A percentile compares a stretch with the other conserved stretches of the same genome.
phyloP scores from a whole-genome alignment of 2,888 invertebrate genomes.

The Exephanes ischioxanthus region DNA sequence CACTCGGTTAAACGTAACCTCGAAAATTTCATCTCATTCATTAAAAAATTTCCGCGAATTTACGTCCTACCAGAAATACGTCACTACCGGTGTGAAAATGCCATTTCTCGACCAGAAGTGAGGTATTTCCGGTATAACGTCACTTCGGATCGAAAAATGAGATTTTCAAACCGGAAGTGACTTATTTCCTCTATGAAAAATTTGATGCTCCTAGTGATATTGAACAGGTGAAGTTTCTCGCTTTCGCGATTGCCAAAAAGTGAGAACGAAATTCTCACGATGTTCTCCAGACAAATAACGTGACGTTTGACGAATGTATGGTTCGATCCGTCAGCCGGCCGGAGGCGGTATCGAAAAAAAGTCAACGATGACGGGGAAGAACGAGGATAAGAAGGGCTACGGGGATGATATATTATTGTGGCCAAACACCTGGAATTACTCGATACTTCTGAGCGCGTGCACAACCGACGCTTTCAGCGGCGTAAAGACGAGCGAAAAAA shows the following conservation, averaged over 20 bases:
- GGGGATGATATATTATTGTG: constrained; percentile 39
- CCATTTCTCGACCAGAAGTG: too few relatives aligned
- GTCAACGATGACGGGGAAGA: constrained; percentile 23
- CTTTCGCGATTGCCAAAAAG: neutral
- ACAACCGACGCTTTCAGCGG: constrained; percentile 22
- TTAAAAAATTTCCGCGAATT: too few relatives aligned
- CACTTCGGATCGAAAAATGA: neutral
- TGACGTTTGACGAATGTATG: constrained; percentile 7
- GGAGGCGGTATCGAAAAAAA: constrained; percentile 1
- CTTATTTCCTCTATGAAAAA: neutral
- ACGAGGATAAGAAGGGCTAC: constrained; percentile 14
- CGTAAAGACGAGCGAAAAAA: constrained; percentile 21
- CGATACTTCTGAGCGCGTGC: constrained; percentile 33
- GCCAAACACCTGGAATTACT: constrained; percentile 50
- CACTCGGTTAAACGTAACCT: too few relatives aligned
- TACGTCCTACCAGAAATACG: too few relatives aligned
- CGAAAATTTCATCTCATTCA: too few relatives aligned
- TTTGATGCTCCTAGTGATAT: neutral
- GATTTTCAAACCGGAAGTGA: neutral
- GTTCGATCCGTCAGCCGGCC: neutral
- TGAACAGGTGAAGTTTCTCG: neutral
- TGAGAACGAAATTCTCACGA: neutral
- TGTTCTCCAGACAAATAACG: neutral
- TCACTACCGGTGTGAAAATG: too few relatives aligned
- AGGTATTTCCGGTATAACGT: too few relatives aligned